phyloP scores from a whole-genome alignment of 2,797 vertebrate species.

The Hoplostethus mediterraneus region DNA sequence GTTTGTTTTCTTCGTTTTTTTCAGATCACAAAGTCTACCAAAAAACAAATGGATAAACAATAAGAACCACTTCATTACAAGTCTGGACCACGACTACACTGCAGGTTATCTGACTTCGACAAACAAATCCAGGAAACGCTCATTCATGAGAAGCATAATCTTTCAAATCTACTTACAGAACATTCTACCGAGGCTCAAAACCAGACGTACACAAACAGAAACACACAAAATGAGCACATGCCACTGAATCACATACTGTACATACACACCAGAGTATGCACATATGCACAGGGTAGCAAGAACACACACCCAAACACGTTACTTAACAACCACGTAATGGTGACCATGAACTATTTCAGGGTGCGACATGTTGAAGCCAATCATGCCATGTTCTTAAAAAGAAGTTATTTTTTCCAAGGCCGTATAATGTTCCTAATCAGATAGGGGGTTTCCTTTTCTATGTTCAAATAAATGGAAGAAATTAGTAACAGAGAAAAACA shows the following conservation, averaged over 20 bases:
- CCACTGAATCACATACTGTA: conserved; percentile 22
- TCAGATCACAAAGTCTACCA: conserved; percentile 42
- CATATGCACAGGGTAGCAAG: not conserved
- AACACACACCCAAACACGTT: conserved; percentile 26
- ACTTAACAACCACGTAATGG: conserved; percentile 24
- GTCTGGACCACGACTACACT: conserved; percentile 14
- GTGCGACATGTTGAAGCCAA: conserved; percentile 33
- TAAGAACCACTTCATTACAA: conserved; percentile 26
- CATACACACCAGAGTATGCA: not conserved
- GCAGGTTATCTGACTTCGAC: conserved; percentile 77
- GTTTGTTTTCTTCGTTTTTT: conserved; percentile 48
- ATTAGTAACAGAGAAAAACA: conserved; percentile 58
- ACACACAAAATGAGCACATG: conserved; percentile 18
- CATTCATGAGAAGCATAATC: conserved; percentile 76
- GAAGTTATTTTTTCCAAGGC: conserved; percentile 37
- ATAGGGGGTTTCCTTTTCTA: conserved; percentile 27
- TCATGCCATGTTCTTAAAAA: conserved; percentile 4
- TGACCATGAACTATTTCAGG: conserved; percentile 12
- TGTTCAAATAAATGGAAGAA: conserved; percentile 32
- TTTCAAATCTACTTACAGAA: conserved; percentile 71
- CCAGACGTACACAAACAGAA: conserved; percentile 27
- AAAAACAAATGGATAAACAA: conserved; percentile 39
- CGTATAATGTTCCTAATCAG: not conserved
- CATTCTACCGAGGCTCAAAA: conserved; percentile 58
- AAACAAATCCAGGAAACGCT: conserved; percentile 83